Conservation (phyloP, 2,113 vertebrate species). For the Passer montanus region DNA sequence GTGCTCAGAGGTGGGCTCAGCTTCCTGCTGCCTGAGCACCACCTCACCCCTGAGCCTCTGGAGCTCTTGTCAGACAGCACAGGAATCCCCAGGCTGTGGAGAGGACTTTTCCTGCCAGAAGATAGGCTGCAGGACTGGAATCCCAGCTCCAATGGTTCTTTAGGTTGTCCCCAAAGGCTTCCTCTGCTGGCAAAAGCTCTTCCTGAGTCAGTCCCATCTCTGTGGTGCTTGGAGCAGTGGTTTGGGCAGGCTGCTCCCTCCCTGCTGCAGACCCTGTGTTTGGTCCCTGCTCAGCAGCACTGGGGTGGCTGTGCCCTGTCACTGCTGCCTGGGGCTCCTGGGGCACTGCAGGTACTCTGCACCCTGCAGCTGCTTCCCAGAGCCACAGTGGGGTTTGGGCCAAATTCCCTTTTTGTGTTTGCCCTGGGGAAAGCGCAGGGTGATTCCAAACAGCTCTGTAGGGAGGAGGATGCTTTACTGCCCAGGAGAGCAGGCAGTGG, state of each 20-base stretch:
- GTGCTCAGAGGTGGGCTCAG: background rate
- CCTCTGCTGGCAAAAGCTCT: background rate
- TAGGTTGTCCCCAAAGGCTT: background rate
- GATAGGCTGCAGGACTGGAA: background rate
- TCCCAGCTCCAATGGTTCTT: background rate
- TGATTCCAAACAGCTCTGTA: background rate
- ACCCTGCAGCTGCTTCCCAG: background rate
- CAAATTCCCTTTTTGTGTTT: background rate
- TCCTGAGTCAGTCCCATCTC: background rate
- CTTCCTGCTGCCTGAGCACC: background rate
- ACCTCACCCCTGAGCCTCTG: background rate
- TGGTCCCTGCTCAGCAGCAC: background rate
- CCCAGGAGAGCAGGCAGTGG: rapidly evolving
- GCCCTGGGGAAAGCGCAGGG: background rate
- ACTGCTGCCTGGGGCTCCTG: background rate
- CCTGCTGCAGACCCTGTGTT: background rate
- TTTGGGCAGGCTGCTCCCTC: background rate
- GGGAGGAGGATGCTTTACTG: background rate
- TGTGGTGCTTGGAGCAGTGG: background rate
- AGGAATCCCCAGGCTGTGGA: background rate
- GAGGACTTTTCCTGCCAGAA: background rate
- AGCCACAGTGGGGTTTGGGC: background rate
- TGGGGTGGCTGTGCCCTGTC: background rate
- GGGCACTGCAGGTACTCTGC: background rate
- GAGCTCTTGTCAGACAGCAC: background rate